A percentile compares a stretch with the other conserved stretches of the same genome.
Conservation (phyloP, 2,797 vertebrate genomes). For the Channallabes apus region DNA sequence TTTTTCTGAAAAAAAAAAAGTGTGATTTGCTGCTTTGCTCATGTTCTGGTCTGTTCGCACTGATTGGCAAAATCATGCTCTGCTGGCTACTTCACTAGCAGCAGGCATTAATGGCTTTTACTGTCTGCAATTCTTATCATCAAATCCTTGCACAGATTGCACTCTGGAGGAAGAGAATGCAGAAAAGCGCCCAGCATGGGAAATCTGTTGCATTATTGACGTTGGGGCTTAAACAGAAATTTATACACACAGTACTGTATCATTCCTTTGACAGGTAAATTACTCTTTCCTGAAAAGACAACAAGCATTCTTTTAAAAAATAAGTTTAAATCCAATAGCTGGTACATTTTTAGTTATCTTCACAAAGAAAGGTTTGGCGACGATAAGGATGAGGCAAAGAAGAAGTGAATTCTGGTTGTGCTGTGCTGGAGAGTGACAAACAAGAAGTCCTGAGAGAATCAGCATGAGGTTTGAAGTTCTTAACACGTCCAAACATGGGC, state of each 20-base stretch:
- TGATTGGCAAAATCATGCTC: constrained; percentile 34
- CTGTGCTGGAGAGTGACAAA: constrained; percentile 42
- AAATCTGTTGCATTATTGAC: constrained; percentile 59
- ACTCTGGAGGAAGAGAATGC: constrained; percentile 30
- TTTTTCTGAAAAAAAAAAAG: not conserved
- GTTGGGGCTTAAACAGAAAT: constrained; percentile 47
- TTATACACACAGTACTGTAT: constrained; percentile 47
- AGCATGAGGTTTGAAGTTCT: constrained; percentile 47
- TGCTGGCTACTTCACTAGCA: constrained; percentile 41
- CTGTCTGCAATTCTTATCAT: constrained; percentile 53
- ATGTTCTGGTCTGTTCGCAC: constrained; percentile 18
- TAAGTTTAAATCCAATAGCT: not conserved
- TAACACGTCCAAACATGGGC: constrained; percentile 48
- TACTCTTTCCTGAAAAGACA: constrained; percentile 49
- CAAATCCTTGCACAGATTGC: constrained; percentile 43
- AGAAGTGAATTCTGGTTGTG: constrained; percentile 42
- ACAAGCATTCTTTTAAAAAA: constrained; percentile 37
- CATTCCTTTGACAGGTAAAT: constrained; percentile 56
- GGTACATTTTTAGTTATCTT: constrained; percentile 31
- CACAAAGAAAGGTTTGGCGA: constrained; percentile 5
- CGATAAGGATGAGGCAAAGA: constrained; percentile 45
- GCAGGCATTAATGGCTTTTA: constrained; percentile 51
- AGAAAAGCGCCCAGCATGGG: constrained; percentile 36
- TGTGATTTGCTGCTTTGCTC: constrained; percentile 4
- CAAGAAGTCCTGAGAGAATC: constrained; percentile 46